Evolutionary conservation across 1,140 invertebrate genomes (phyloP).

Genomic region (Musca domestica): DNA sequence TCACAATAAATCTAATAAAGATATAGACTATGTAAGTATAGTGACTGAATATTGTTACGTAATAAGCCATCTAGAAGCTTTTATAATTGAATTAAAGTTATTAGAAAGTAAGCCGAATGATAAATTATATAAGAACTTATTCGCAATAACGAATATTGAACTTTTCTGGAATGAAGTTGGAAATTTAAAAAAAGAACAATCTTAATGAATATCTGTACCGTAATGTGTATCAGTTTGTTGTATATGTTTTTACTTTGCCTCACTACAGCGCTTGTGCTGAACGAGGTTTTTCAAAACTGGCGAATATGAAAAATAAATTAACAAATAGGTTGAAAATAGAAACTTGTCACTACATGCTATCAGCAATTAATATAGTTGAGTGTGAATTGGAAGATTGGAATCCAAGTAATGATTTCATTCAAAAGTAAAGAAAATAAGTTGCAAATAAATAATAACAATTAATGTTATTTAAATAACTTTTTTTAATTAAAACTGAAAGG

Average conservation of each 20-base stretch:
- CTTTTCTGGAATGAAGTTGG: too few relatives aligned
- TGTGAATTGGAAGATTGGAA: too few relatives aligned
- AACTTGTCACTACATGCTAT: too few relatives aligned
- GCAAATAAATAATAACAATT: too few relatives aligned
- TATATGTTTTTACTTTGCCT: neutral
- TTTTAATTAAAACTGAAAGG: too few relatives aligned
- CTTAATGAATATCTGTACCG: too few relatives aligned
- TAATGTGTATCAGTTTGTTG: slow-evolving; percentile 3
- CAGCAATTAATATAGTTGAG: too few relatives aligned
- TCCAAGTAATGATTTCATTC: too few relatives aligned
- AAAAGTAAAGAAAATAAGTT: too few relatives aligned
- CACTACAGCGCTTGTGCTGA: neutral
- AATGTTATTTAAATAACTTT: too few relatives aligned
- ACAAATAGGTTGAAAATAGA: too few relatives aligned
- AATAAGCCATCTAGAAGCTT: neutral
- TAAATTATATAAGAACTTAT: neutral
- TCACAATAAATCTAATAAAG: neutral
- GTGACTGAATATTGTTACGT: slow-evolving; percentile 1
- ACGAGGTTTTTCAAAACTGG: neutral
- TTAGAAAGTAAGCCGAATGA: slow-evolving; percentile 2
- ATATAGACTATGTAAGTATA: neutral
- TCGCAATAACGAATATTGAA: neutral
- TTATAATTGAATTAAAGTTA: slow-evolving; percentile 2
- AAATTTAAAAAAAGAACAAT: neutral
- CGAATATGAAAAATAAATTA: slow-evolving; percentile 1